Percentiles rank a stretch among this genome's conserved stretches.
Conservation (phyloP, 2,113 vertebrate genomes). For the Crocuta crocuta region DNA sequence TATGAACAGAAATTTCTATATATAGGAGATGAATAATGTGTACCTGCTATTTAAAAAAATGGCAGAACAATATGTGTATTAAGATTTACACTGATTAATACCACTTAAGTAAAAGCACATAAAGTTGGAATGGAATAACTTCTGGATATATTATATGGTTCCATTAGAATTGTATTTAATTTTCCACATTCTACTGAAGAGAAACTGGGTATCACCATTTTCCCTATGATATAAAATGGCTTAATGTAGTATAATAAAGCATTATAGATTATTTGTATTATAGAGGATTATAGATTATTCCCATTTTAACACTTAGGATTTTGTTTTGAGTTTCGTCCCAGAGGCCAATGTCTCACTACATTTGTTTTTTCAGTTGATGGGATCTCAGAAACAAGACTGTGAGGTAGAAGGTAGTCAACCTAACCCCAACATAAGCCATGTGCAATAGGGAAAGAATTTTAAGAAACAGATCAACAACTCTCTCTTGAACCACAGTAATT, state of each 20-base stretch:
- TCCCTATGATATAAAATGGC: neutral
- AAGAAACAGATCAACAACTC: neutral
- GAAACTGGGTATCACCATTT: neutral
- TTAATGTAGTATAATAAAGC: neutral
- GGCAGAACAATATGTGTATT: neutral
- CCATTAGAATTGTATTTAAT: neutral
- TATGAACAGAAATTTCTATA: conserved; percentile 45
- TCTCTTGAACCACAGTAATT: neutral
- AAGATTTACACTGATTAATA: neutral
- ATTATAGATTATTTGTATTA: neutral
- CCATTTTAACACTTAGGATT: neutral
- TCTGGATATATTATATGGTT: neutral
- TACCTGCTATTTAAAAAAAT: neutral
- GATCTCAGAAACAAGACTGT: neutral
- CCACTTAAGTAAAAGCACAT: neutral
- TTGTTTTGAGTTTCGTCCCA: neutral
- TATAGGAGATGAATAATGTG: neutral
- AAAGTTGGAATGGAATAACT: neutral
- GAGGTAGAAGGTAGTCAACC: neutral
- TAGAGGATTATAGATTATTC: neutral
- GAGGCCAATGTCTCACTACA: neutral
- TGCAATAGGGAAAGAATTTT: neutral
- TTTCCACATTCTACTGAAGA: neutral
- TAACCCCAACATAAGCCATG: neutral
- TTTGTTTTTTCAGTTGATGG: neutral